Percentiles rank a stretch among this genome's conserved stretches.
These are phyloP conservation scores for Ophiodon elongatus DNA, from an alignment of 2,113 vertebrate species.

Conservation along the genomic window DNA sequence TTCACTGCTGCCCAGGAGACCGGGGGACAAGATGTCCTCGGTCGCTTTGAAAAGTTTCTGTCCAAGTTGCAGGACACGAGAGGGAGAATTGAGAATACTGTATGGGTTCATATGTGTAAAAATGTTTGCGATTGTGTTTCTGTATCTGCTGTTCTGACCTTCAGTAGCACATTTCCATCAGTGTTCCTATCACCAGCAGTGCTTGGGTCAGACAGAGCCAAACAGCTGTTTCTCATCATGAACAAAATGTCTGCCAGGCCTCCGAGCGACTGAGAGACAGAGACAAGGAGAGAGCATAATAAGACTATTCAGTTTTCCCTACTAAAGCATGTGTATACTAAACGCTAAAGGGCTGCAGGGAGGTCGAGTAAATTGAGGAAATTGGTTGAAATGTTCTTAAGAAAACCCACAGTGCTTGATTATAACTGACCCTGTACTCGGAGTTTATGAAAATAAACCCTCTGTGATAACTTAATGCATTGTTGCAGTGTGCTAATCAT, in stretches of 20 bases:
- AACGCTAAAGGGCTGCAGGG: neutral
- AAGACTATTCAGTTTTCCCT: slow-evolving; percentile 20
- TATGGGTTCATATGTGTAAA: neutral
- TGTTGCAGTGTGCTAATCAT: neutral
- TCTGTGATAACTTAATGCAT: neutral
- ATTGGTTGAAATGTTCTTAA: neutral
- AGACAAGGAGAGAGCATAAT: slow-evolving; percentile 43
- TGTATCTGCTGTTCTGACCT: slow-evolving; percentile 71
- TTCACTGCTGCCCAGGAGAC: slow-evolving; percentile 7
- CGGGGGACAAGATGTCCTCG: slow-evolving; percentile 44
- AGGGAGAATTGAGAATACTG: neutral
- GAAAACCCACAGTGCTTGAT: neutral
- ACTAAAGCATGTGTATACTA: slow-evolving; percentile 8
- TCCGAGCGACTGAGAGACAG: slow-evolving; percentile 49
- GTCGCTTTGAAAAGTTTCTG: slow-evolving; percentile 77
- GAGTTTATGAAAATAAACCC: neutral
- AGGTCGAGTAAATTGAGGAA: slow-evolving; percentile 5
- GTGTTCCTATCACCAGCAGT: neutral
- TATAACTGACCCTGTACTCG: neutral
- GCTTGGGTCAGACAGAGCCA: slow-evolving; percentile 59
- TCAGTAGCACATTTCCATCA: slow-evolving; percentile 73
- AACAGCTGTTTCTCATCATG: slow-evolving; percentile 78
- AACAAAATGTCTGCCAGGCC: slow-evolving; percentile 66
- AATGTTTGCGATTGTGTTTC: slow-evolving; percentile 13
- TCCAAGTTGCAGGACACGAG: neutral